Evolutionary conservation across 2,113 vertebrate species (phyloP).

Genomic region (Callorhinus ursinus): DNA sequence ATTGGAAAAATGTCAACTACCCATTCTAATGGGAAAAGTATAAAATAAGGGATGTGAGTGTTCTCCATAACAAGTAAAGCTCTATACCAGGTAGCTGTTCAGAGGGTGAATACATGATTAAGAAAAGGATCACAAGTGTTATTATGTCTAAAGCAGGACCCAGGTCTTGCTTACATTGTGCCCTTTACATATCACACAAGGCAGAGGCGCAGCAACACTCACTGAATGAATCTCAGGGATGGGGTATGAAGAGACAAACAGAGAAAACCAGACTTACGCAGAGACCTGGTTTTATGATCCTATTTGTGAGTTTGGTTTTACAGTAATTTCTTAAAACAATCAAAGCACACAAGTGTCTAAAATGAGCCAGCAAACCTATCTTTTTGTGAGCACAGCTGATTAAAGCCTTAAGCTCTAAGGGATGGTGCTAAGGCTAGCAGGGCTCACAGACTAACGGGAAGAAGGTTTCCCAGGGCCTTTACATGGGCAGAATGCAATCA

Average conservation of each 20-base stretch:
- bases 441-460: neutral
- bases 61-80: slow-evolving; percentile 37
- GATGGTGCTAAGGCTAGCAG: neutral
- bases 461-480: slow-evolving; percentile 48
- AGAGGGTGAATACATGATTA: neutral
- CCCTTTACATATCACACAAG: neutral
- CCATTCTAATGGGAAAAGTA: neutral
- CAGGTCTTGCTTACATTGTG: neutral
- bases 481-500: slow-evolving; percentile 21
- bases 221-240: neutral
- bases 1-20: neutral
- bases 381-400: slow-evolving; percentile 17
- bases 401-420: slow-evolving; percentile 22
- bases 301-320: slow-evolving; percentile 33
- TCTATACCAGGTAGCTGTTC: slow-evolving; percentile 1
- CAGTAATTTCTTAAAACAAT: slow-evolving; percentile 48
- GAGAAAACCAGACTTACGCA: neutral
- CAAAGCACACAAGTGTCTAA: slow-evolving; percentile 26
- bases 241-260: neutral
- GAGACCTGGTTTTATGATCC: slow-evolving; percentile 9
- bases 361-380: slow-evolving; percentile 37
- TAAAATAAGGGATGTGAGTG: neutral
- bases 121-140: neutral
- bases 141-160: neutral
- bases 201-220: neutral